Percentiles rank a stretch among this genome's conserved stretches.
phyloP scores from a whole-genome alignment of 2,888 invertebrate genomes.

The Drosophila recens region DNA sequence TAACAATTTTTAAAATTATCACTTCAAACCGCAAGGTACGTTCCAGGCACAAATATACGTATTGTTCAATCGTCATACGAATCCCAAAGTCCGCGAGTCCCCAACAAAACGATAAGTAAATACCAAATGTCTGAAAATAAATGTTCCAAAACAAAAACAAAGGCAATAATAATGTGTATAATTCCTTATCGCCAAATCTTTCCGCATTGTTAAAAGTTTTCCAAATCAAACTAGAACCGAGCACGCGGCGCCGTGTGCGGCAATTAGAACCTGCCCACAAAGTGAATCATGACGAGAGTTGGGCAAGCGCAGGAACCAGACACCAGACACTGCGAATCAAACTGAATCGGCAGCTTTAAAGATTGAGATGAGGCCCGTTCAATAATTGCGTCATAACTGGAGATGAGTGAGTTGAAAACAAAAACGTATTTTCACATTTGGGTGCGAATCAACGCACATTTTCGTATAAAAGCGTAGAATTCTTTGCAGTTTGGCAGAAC shows the following conservation, averaged over 20 bases:
- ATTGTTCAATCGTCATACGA: constrained; percentile 27
- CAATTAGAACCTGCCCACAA: constrained; percentile 62
- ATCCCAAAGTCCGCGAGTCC: not conserved
- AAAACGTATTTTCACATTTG: constrained; percentile 65
- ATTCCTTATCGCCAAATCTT: constrained; percentile 51
- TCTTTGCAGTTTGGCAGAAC: constrained; percentile 62
- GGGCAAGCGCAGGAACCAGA: constrained; percentile 23
- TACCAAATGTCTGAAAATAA: too few species aligned
- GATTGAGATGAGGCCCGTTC: constrained; percentile 7
- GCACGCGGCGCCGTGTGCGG: constrained; percentile 36
- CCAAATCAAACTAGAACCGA: constrained; percentile 65
- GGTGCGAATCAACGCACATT: constrained; percentile 63
- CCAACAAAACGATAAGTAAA: not conserved
- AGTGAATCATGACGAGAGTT: constrained; percentile 49
- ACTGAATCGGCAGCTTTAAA: constrained; percentile 4
- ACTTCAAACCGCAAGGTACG: constrained; percentile 20
- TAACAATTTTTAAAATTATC: constrained; percentile 40
- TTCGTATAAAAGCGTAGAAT: constrained; percentile 68
- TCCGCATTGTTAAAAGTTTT: constrained; percentile 75
- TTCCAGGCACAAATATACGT: constrained; percentile 47
- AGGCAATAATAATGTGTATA: constrained; percentile 19
- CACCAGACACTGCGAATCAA: not conserved
- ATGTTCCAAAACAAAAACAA: not conserved
- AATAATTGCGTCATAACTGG: constrained; percentile 43
- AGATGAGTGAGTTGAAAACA: constrained; percentile 28